These are phyloP conservation scores for Rostratula benghalensis DNA, from an alignment of 2,113 vertebrate genomes.

Conservation along the genomic window DNA sequence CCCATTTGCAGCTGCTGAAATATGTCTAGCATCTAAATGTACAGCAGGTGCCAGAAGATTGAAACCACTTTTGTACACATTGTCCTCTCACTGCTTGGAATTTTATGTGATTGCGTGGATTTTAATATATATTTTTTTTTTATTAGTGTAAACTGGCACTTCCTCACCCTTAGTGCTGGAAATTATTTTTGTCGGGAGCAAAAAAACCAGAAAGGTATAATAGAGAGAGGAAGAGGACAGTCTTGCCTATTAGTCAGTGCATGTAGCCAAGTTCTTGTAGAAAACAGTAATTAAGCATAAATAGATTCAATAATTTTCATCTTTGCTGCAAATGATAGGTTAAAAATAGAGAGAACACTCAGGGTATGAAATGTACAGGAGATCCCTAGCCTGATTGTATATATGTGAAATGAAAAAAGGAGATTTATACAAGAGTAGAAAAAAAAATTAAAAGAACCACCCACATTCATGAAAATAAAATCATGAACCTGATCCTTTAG, in stretches of 20 bases:
- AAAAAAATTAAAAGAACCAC: not conserved
- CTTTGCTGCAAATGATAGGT: not conserved
- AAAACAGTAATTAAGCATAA: slow-evolving; percentile 38
- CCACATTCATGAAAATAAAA: not conserved
- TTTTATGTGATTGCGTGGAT: not conserved
- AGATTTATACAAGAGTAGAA: not conserved
- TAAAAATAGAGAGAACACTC: not conserved
- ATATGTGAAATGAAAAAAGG: not conserved
- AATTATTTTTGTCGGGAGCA: not conserved
- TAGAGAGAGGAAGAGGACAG: not conserved
- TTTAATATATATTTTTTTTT: not conserved
- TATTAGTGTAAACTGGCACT: not conserved
- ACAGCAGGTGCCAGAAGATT: not conserved
- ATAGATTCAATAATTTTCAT: not conserved
- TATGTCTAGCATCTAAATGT: not conserved
- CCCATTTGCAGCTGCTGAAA: not conserved
- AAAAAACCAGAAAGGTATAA: not conserved
- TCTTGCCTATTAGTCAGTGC: not conserved
- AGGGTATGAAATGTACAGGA: not conserved
- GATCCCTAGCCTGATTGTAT: not conserved
- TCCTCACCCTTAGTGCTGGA: not conserved
- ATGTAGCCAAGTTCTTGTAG: not conserved
- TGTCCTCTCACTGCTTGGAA: not conserved
- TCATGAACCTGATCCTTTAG: not conserved
- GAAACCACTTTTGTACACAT: not conserved